Percentiles rank a stretch among this genome's conserved stretches.
Conservation (phyloP, 2,888 invertebrate genomes). For the Drosophila formosana region DNA sequence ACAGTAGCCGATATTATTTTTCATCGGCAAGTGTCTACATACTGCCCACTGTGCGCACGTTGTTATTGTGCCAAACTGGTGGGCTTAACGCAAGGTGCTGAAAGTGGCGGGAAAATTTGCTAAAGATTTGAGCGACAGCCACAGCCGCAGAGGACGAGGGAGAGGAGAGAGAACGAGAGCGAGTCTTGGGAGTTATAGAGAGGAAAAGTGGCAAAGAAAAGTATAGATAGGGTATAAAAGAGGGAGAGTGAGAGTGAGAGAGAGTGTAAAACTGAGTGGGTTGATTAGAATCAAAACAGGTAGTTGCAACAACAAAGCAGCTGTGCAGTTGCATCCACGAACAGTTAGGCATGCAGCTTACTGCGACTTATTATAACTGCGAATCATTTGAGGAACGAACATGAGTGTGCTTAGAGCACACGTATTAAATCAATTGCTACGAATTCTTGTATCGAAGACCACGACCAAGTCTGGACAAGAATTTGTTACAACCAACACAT, state of each 20-base stretch:
- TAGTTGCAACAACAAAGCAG: conserved; percentile 55
- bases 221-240: conserved; percentile 11
- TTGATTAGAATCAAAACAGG: conserved; percentile 77
- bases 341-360: conserved; percentile 1
- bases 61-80: conserved; percentile 68
- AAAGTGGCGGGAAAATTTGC: conserved; percentile 77
- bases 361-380: conserved; percentile 28
- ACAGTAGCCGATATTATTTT: not conserved
- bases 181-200: conserved; percentile 20
- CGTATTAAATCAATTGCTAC: conserved; percentile 17
- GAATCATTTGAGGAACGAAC: conserved; percentile 36
- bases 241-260: not conserved
- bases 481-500: conserved; percentile 42
- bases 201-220: conserved; percentile 6
- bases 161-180: conserved; percentile 9
- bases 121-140: conserved; percentile 54
- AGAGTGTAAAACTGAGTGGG: conserved; percentile 53
- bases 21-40: not conserved
- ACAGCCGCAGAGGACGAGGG: conserved; percentile 8
- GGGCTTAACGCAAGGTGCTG: conserved; percentile 71
- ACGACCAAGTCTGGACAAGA: conserved; percentile 37
- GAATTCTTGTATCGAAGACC: conserved; percentile 35
- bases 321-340: conserved; percentile 45
- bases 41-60: conserved; percentile 72
- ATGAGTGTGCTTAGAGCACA: conserved; percentile 16